phyloP scores from a whole-genome alignment of 2,888 invertebrate genomes.

The Chloroclysta siterata region DNA sequence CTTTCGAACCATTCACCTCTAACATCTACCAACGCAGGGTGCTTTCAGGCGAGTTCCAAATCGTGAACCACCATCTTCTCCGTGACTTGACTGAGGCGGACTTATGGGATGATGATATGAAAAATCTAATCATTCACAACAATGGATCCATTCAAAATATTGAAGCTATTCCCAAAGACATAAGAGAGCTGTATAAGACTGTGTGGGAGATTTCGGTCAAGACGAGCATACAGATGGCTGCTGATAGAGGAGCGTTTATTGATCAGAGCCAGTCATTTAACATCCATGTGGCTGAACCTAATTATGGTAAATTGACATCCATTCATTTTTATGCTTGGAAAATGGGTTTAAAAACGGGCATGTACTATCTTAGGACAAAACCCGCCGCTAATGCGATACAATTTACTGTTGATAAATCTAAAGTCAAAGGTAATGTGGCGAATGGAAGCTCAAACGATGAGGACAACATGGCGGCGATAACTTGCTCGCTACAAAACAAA shows the following conservation, averaged over 20 bases:
- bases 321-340: slow-evolving; percentile 99
- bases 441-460: slow-evolving; percentile 68
- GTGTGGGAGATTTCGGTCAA: slow-evolving; percentile 99
- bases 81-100: slow-evolving; percentile 95
- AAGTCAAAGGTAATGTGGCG: slow-evolving; percentile 54
- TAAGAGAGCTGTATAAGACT: slow-evolving; percentile 96
- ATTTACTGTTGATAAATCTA: slow-evolving; percentile 96
- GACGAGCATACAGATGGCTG: slow-evolving; percentile 97
- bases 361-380: slow-evolving; percentile 99
- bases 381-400: slow-evolving; percentile 98
- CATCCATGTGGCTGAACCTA: slow-evolving; percentile 97
- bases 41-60: slow-evolving; percentile 97
- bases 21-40: slow-evolving; percentile 98
- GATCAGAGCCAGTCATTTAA: slow-evolving; percentile 99
- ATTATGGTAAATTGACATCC: slow-evolving; percentile 96
- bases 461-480: slow-evolving; percentile 89
- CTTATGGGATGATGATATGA: slow-evolving; percentile 98
- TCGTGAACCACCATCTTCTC: slow-evolving; percentile 98
- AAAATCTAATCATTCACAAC: slow-evolving; percentile 95
- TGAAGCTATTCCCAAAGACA: slow-evolving; percentile 91
- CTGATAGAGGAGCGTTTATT: slow-evolving; percentile 98
- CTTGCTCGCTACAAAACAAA: slow-evolving; percentile 94
- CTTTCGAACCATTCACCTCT: slow-evolving; percentile 98
- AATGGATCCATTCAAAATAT: slow-evolving; percentile 97
- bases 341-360: slow-evolving; percentile 98